These are phyloP conservation scores for Dasyurus viverrinus DNA, from an alignment of 2,113 vertebrate species.

Conservation along the genomic window DNA sequence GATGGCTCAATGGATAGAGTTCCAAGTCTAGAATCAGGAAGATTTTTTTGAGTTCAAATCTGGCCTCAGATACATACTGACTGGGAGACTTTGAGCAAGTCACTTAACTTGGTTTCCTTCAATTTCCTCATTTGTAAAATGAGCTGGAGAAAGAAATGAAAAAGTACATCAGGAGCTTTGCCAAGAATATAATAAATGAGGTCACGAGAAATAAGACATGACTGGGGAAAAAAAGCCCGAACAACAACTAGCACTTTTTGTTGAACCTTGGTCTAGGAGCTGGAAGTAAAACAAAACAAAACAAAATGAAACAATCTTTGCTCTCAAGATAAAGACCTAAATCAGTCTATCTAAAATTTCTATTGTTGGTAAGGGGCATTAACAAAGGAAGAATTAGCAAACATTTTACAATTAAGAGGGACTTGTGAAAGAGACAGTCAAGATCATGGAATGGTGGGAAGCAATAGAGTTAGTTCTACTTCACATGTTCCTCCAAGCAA, in stretches of 20 bases:
- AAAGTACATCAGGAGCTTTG: neutral
- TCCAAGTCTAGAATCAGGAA: neutral
- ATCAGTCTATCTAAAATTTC: neutral
- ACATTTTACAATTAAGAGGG: neutral
- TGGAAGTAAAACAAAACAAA: neutral
- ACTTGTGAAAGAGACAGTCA: neutral
- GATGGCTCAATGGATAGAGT: neutral
- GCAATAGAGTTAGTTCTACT: neutral
- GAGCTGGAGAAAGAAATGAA: neutral
- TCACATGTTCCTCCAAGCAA: neutral
- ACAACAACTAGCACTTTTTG: neutral
- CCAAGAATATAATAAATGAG: neutral
- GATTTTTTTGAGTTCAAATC: neutral
- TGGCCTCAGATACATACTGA: neutral
- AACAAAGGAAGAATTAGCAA: neutral
- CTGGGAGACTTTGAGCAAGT: neutral
- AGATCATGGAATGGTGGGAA: neutral
- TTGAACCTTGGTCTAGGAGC: neutral
- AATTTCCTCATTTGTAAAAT: neutral
- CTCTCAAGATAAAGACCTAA: neutral
- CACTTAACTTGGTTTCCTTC: neutral
- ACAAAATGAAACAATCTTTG: neutral
- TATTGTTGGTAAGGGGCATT: neutral
- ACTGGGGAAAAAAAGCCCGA: neutral
- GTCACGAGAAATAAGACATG: neutral